These are phyloP conservation scores for Scaptodrosophila latifasciaeformis DNA, from an alignment of 2,888 invertebrate species.

Conservation along the genomic window DNA sequence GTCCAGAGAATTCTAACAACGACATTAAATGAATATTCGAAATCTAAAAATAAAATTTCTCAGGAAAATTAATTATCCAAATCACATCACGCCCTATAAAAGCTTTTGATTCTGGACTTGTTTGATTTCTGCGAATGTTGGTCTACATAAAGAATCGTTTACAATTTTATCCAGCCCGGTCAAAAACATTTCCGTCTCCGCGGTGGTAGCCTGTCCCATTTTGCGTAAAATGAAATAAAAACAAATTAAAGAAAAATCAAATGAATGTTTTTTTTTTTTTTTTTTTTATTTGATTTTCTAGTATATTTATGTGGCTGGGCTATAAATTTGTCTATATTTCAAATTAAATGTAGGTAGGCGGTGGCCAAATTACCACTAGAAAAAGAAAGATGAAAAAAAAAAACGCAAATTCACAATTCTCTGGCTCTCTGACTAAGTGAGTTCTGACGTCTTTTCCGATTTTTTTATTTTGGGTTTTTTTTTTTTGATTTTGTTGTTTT, in stretches of 20 bases:
- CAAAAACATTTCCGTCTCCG: too few species aligned
- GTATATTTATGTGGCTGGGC: conserved; percentile 8
- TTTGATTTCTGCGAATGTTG: conserved; percentile 25
- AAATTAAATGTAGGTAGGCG: conserved; percentile 27
- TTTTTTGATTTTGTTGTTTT: too few species aligned
- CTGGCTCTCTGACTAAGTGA: conserved; percentile 41
- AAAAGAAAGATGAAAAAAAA: too few species aligned
- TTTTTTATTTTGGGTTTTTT: too few species aligned
- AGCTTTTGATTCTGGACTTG: conserved; percentile 23
- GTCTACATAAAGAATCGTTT: conserved; percentile 17
- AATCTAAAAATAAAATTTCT: conserved; percentile 22
- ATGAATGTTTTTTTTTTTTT: too few species aligned
- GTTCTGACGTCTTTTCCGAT: conserved; percentile 52
- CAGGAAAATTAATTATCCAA: conserved; percentile 24
- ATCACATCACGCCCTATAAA: conserved; percentile 62
- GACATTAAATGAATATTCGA: conserved; percentile 41
- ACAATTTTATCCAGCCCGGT: neutral
- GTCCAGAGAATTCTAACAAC: conserved; percentile 3
- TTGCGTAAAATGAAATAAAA: conserved; percentile 52
- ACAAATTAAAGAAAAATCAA: too few species aligned
- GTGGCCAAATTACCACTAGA: conserved; percentile 16
- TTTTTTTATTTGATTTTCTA: too few species aligned
- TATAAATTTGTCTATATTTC: conserved; percentile 34
- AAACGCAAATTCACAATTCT: conserved; percentile 32
- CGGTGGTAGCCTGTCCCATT: conserved; percentile 25